These are phyloP conservation scores for Schizothorax lantsangensis DNA, from an alignment of 2,797 vertebrate species.

Conservation along the genomic window DNA sequence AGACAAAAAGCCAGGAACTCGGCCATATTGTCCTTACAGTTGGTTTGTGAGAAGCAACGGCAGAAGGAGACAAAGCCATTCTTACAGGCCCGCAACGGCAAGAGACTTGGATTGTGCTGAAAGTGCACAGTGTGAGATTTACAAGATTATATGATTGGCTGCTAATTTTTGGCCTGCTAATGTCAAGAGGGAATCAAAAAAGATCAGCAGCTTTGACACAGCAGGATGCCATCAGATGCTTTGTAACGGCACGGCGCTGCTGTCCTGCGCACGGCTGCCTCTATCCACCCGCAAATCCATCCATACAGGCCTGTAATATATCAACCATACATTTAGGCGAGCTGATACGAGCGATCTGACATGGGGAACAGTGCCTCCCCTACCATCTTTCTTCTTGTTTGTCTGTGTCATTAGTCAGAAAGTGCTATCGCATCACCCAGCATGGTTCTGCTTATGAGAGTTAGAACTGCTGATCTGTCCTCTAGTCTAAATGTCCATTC, in stretches of 20 bases:
- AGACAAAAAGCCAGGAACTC: background rate
- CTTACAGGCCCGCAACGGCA: background rate
- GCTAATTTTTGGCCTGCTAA: too few relatives aligned
- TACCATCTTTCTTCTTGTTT: background rate
- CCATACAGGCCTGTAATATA: background rate
- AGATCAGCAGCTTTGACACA: background rate
- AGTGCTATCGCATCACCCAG: background rate
- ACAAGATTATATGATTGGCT: background rate
- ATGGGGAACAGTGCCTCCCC: background rate
- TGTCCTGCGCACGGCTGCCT: background rate
- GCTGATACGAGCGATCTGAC: background rate
- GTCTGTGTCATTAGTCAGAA: background rate
- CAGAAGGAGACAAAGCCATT: background rate
- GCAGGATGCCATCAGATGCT: background rate
- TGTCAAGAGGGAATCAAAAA: background rate
- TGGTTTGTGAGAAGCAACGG: background rate
- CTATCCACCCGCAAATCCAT: background rate
- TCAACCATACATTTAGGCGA: background rate
- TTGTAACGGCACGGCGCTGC: background rate
- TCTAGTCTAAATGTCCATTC: background rate
- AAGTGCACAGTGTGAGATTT: constrained; percentile 8
- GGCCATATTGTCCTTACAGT: background rate
- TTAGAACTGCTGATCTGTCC: constrained; percentile 13
- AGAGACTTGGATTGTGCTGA: background rate
- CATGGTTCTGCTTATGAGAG: background rate